phyloP scores from a whole-genome alignment of 1,140 invertebrate genomes.

The Dufourea novaeangliae region DNA sequence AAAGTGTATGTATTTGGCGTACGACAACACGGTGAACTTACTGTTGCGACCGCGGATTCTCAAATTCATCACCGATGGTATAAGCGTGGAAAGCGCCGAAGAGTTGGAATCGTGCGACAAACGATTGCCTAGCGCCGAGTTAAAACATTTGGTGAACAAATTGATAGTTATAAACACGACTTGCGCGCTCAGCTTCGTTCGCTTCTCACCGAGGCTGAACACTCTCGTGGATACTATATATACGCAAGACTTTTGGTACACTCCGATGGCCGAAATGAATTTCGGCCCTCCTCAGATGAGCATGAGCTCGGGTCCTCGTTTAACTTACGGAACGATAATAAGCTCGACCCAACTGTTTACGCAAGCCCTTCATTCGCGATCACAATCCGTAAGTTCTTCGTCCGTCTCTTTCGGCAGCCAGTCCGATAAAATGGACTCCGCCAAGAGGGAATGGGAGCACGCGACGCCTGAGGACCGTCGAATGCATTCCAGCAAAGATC shows the following conservation, averaged over 20 bases:
- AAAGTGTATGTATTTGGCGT: conserved; percentile 79
- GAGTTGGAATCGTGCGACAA: conserved; percentile 79
- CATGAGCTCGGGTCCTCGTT: conserved; percentile 75
- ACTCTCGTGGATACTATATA: conserved; percentile 79
- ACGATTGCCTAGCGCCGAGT: conserved; percentile 74
- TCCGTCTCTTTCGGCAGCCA: conserved; percentile 17
- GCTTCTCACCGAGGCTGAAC: conserved; percentile 77
- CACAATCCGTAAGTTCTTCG: conserved; percentile 9
- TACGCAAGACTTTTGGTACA: conserved; percentile 79
- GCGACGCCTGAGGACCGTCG: conserved; percentile 74
- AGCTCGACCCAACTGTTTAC: conserved; percentile 80
- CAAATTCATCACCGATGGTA: conserved; percentile 80
- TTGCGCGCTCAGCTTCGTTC: conserved; percentile 77
- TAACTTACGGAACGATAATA: conserved; percentile 80
- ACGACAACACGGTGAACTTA: conserved; percentile 79
- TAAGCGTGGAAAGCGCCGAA: conserved; percentile 79
- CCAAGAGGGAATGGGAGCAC: conserved; percentile 77
- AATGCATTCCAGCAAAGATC: conserved; percentile 74
- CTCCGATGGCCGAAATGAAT: conserved; percentile 79
- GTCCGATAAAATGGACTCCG: conserved; percentile 72
- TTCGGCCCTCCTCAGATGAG: conserved; percentile 80
- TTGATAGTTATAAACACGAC: conserved; percentile 79
- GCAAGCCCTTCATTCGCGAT: conserved; percentile 74
- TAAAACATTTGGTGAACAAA: conserved; percentile 77
- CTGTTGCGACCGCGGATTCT: conserved; percentile 77